phyloP scores from a whole-genome alignment of 2,113 vertebrate species.

The Agapornis roseicollis region DNA sequence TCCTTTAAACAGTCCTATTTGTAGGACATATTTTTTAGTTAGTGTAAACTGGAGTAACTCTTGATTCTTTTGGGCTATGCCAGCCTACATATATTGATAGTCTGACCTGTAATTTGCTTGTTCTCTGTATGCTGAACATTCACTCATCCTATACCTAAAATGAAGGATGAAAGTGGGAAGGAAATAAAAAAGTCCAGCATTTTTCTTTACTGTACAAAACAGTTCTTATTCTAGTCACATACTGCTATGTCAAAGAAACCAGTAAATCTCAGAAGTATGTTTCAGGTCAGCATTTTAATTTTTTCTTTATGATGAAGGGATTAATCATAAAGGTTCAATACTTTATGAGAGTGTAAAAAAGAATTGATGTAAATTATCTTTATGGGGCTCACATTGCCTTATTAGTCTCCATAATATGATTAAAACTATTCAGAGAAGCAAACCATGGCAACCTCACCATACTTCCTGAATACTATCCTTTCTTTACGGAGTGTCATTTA shows the following conservation, averaged over 20 bases:
- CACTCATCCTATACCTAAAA: background rate
- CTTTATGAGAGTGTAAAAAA: background rate
- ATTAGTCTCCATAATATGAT: background rate
- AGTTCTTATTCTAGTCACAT: slow-evolving; percentile 1
- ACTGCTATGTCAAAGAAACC: background rate
- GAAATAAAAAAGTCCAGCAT: background rate
- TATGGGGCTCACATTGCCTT: background rate
- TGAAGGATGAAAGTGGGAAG: background rate
- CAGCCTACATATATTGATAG: background rate
- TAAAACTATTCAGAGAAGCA: slow-evolving; percentile 8
- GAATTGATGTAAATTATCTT: background rate
- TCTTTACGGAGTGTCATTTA: background rate
- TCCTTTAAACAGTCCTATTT: background rate
- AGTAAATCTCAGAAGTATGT: background rate
- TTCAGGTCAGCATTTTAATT: background rate
- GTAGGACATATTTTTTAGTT: background rate
- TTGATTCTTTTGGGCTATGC: background rate
- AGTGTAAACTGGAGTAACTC: background rate
- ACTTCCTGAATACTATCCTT: background rate
- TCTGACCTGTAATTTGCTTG: background rate
- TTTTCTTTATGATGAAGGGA: background rate
- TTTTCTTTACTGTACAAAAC: background rate
- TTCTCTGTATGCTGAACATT: background rate
- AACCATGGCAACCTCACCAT: background rate
- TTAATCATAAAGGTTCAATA: background rate